Evolutionary conservation across 2,113 vertebrate species (phyloP).

Genomic region (Burhinus oedicnemus): DNA sequence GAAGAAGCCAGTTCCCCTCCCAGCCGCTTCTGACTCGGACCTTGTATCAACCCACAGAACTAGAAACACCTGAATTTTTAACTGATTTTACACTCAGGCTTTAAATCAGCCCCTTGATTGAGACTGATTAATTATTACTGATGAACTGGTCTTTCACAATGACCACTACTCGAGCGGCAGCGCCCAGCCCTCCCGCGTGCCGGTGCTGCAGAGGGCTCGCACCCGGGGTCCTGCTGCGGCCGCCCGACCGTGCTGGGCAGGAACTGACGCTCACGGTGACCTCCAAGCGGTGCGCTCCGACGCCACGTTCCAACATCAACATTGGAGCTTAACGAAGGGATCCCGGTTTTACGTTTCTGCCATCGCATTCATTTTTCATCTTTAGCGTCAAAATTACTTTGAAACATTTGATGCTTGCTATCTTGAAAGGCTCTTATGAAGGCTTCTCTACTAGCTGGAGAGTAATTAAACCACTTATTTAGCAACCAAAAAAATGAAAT

Average conservation of each 20-base stretch:
- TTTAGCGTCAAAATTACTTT: neutral
- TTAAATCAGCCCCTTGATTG: neutral
- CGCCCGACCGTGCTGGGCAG: too few relatives aligned
- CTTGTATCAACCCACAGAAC: neutral
- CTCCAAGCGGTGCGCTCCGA: accelerated
- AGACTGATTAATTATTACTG: neutral
- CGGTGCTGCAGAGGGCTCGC: neutral
- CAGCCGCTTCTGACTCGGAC: accelerated
- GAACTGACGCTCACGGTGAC: accelerated
- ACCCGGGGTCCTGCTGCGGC: too few relatives aligned
- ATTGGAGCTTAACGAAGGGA: accelerated
- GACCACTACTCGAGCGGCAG: neutral
- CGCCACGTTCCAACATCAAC: accelerated
- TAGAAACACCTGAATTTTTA: neutral
- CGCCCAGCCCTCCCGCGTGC: too few relatives aligned
- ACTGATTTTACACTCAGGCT: neutral
- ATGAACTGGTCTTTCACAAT: neutral
- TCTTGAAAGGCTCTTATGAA: too few relatives aligned
- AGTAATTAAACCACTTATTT: neutral
- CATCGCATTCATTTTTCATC: neutral
- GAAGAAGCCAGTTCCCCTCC: too few relatives aligned
- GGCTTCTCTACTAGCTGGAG: neutral
- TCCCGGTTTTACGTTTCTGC: neutral
- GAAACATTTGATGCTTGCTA: neutral
- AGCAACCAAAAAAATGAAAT: neutral